Percentiles rank a stretch among this genome's conserved stretches.
Conservation (phyloP, 2,113 vertebrate genomes). For the Paramormyrops kingsleyae region DNA sequence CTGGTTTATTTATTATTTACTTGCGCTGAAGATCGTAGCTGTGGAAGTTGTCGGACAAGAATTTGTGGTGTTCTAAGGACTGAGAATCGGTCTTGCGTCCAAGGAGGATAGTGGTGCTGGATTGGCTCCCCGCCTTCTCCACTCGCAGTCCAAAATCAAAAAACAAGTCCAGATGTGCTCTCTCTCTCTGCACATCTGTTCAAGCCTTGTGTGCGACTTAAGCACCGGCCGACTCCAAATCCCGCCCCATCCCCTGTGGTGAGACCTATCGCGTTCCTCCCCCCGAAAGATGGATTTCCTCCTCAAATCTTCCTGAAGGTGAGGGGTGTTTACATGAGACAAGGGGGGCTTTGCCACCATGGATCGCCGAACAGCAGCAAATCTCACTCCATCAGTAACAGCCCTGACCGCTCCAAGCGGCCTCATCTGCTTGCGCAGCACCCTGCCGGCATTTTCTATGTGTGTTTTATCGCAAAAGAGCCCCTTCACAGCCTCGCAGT, state of each 20-base stretch:
- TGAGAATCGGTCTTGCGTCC: neutral
- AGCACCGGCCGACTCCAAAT: neutral
- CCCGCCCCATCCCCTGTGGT: neutral
- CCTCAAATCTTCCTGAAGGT: neutral
- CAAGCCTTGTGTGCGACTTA: neutral
- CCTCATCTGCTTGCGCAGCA: constrained; percentile 42
- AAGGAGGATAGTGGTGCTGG: neutral
- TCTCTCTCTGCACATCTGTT: neutral
- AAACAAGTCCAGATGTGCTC: neutral
- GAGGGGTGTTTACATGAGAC: neutral
- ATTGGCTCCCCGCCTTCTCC: neutral
- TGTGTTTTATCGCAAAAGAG: constrained; percentile 55
- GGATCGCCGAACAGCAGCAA: neutral
- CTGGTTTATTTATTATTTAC: neutral
- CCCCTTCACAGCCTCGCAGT: constrained; percentile 54
- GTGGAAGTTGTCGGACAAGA: neutral
- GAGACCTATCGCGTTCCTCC: neutral
- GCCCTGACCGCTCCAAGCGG: constrained; percentile 36
- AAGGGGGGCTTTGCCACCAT: neutral
- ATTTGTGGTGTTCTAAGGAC: neutral
- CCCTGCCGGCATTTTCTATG: constrained; percentile 30
- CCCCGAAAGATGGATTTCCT: neutral
- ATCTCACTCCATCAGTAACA: constrained; percentile 39
- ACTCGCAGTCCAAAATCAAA: neutral
- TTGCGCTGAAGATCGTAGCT: neutral